phyloP scores from a whole-genome alignment of 2,888 invertebrate species.

The Melinaea marsaeus region DNA sequence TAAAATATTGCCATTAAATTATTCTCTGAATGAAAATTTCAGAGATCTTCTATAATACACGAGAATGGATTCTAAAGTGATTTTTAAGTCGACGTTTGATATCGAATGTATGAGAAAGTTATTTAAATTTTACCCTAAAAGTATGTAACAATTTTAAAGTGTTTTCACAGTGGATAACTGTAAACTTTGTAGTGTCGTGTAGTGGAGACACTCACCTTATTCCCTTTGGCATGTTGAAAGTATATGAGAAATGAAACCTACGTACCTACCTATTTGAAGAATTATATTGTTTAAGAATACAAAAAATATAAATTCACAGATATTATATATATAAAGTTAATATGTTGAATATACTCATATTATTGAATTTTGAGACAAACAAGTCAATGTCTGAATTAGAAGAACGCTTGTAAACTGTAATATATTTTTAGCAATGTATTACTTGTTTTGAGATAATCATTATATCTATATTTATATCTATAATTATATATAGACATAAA shows the following conservation, averaged over 20 bases:
- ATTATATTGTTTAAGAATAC: no score
- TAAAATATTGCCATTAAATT: not conserved
- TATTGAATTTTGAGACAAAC: no score
- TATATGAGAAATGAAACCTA: slow-evolving; percentile 6
- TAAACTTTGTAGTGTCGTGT: not conserved
- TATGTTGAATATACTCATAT: no score
- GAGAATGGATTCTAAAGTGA: not conserved
- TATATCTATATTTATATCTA: not conserved
- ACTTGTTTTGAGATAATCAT: not conserved
- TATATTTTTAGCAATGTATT: not conserved
- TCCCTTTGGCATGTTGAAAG: slow-evolving; percentile 17
- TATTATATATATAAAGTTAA: no score
- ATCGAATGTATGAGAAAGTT: not conserved
- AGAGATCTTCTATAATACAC: not conserved
- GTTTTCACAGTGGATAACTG: not conserved
- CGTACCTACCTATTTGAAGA: not conserved
- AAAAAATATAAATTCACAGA: no score
- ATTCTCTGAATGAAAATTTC: not conserved
- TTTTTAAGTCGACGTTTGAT: not conserved
- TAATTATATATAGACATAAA: no score
- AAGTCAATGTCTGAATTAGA: no score
- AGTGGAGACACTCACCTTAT: slow-evolving; percentile 17
- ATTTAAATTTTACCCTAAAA: not conserved
- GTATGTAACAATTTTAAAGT: not conserved
- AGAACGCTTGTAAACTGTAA: not conserved